Base-by-base conservation (phyloP, 2,797 vertebrate genomes). In the Tapera naevia region DNA sequence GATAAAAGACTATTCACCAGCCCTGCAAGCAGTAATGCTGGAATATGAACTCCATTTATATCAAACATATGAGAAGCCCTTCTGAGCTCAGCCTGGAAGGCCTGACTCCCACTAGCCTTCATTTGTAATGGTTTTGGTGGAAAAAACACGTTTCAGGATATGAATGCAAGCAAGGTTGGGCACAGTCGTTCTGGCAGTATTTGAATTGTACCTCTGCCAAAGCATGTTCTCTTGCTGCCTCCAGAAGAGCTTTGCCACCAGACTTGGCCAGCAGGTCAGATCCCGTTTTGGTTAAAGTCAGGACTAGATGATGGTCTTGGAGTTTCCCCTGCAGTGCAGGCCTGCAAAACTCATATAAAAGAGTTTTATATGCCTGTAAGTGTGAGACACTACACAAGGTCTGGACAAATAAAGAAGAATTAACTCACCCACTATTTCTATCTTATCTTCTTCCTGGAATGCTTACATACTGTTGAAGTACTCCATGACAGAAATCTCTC, bases 241-340 rank as follows among this genome's bases (percentile, higher is more conserved):
- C 16, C 28, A 11, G 67, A 67, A 78, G 43, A 80, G 10, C 58
- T 84, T 56, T 61, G 16, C 78, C 46, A 27, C 57, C 86, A 80
- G 28, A n/a, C 19, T 3, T 9, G n/a, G 13, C 10, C 6, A 0
- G 7, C 48, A 9, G 23, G 21, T 70, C 50, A 41, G 2, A 0
- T 64, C 43, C 28, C 32, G 7, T 70, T 86, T 89, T 39, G 45
- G 51, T 66, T 32, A 84, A 83, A 84, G 22, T 23, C 45, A 22
- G 33, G 24, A 30, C 13, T 43, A 39, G 12, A 10, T 11, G 53
- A 1, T 37, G 11, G 7, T 37, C 56, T 76, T 82, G 67, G 85
- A 41, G 13, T 56, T 25, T 80, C 70, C 28, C 13, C 27, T 75
- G n/a, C 51, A 48, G 32, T 50, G 64, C 32, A 69, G 72, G 7